A percentile compares a stretch with the other conserved stretches of the same genome.
phyloP scores from a whole-genome alignment of 1,140 invertebrate species.

The Trissolcus basalis region DNA sequence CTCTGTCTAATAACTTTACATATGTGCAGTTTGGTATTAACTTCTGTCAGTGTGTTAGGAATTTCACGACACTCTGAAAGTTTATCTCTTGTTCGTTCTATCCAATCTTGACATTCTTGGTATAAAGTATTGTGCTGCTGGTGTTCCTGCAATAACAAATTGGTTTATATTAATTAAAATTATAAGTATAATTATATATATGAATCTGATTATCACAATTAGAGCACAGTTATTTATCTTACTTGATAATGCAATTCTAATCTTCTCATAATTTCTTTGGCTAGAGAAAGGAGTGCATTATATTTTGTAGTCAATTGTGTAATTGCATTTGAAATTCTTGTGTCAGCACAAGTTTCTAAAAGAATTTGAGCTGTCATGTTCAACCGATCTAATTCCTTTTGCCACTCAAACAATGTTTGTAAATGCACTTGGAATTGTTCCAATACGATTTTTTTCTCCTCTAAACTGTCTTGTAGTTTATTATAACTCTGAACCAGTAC shows the following conservation, averaged over 20 bases:
- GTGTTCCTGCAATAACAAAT: constrained; percentile 80
- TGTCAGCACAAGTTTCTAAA: constrained; percentile 94
- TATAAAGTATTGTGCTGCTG: constrained; percentile 92
- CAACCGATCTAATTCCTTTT: constrained; percentile 92
- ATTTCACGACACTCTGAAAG: constrained; percentile 85
- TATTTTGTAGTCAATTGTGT: constrained; percentile 96
- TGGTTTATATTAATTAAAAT: background rate
- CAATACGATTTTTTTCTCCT: constrained; percentile 90
- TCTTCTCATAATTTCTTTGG: constrained; percentile 94
- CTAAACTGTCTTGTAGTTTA: constrained; percentile 91
- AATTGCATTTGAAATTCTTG: constrained; percentile 93
- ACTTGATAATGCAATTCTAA: constrained; percentile 93
- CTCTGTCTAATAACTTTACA: constrained; percentile 90
- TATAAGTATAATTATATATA: too few relatives aligned
- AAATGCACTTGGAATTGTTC: constrained; percentile 94
- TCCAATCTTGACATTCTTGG: constrained; percentile 94
- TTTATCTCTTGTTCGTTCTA: constrained; percentile 90
- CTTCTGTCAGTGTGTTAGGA: constrained; percentile 85
- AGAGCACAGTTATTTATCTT: too few relatives aligned
- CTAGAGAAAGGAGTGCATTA: constrained; percentile 91
- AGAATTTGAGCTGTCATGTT: constrained; percentile 93
- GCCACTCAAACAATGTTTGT: constrained; percentile 95
- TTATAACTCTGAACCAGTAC: constrained; percentile 91
- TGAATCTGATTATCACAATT: too few relatives aligned
- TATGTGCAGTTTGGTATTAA: constrained; percentile 88